These are phyloP conservation scores for Clostera curtula DNA, from an alignment of 2,888 invertebrate species.

Conservation along the genomic window DNA sequence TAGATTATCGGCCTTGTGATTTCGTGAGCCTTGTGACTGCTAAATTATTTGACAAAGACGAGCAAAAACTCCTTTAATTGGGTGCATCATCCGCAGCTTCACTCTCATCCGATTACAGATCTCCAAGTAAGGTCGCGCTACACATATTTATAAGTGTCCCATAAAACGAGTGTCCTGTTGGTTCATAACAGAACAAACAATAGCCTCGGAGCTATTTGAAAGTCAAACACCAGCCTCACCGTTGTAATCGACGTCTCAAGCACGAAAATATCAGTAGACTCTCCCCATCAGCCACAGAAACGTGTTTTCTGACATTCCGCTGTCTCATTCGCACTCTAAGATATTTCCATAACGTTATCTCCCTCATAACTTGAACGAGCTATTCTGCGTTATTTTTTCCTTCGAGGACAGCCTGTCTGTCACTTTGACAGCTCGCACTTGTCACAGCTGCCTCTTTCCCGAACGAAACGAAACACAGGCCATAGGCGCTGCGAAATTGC, in stretches of 20 bases:
- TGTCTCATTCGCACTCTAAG: conserved; percentile 27
- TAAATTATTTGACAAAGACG: too few relatives aligned
- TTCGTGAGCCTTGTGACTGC: too few relatives aligned
- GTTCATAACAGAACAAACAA: conserved; percentile 46
- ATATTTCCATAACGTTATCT: conserved; percentile 16
- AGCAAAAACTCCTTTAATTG: too few relatives aligned
- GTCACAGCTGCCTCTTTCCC: conserved; percentile 47
- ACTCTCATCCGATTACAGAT: conserved; percentile 45
- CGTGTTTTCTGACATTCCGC: conserved; percentile 30
- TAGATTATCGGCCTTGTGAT: too few relatives aligned
- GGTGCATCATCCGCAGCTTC: conserved; percentile 27
- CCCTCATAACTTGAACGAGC: conserved; percentile 29
- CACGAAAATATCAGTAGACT: conserved; percentile 41
- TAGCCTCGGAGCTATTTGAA: conserved; percentile 45
- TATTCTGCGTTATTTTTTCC: conserved; percentile 42
- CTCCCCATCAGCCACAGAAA: conserved; percentile 36
- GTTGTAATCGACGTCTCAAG: conserved; percentile 58
- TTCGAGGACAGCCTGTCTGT: conserved; percentile 39
- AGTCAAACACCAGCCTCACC: conserved; percentile 44
- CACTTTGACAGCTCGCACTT: conserved; percentile 34
- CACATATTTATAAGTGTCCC: conserved; percentile 52
- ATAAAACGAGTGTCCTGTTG: conserved; percentile 41
- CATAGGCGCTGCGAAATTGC: conserved; percentile 39
- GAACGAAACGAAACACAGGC: conserved; percentile 52
- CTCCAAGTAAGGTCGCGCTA: conserved; percentile 49